Conservation (phyloP, 2,113 vertebrate genomes). For the Elephas maximus region DNA sequence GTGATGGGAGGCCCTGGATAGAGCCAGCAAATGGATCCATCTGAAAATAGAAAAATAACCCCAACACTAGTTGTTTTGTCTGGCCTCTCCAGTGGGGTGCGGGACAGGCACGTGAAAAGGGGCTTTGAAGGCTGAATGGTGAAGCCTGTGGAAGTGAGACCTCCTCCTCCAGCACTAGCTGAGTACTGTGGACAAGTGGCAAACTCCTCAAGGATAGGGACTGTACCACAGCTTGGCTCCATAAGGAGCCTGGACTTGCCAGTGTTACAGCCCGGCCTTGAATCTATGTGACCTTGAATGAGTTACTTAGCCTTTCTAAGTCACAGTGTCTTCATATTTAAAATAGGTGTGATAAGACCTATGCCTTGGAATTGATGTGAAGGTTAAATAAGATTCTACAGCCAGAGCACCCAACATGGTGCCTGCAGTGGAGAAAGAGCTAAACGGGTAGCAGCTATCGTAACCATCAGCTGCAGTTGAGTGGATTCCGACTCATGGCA, state of each 20-base stretch:
- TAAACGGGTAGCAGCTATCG: not conserved
- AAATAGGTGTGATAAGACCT: not conserved
- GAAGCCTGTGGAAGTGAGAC: not conserved
- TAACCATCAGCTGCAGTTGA: not conserved
- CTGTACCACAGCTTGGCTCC: not conserved
- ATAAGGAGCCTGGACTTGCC: not conserved
- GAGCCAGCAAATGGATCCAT: conserved; percentile 78
- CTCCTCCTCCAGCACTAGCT: not conserved
- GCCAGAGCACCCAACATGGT: not conserved
- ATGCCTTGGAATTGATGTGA: not conserved
- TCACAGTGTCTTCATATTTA: rapidly evolving
- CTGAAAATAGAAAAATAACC: conserved; percentile 82
- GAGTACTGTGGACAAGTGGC: conserved; percentile 36
- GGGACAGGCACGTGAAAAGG: conserved; percentile 77
- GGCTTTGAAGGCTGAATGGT: conserved; percentile 59
- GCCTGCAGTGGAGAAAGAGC: not conserved
- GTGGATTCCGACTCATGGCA: no score
- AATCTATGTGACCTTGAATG: not conserved
- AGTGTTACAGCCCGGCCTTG: not conserved
- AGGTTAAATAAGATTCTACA: no score
- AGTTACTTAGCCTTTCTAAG: not conserved
- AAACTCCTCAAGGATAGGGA: not conserved
- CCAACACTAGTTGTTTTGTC: conserved; percentile 60
- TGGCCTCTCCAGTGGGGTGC: conserved; percentile 65
- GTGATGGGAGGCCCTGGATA: conserved; percentile 79